Evolutionary conservation across 2,888 invertebrate genomes (phyloP).

Genomic region (Drosophila percnosoma): DNA sequence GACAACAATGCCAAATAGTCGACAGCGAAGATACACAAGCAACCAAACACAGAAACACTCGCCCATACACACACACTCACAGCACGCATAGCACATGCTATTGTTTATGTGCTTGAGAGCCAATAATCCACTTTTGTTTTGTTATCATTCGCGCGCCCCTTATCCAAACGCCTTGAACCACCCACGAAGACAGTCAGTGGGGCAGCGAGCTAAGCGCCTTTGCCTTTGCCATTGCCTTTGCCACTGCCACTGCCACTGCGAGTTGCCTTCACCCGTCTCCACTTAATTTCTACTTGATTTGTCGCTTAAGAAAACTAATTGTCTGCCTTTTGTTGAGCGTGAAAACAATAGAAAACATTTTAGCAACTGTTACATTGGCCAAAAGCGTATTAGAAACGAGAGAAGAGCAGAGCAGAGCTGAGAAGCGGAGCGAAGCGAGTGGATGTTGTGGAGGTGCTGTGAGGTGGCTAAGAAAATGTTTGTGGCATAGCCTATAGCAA

Average conservation of each 20-base stretch:
- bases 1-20: conserved; percentile 15
- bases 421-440: not conserved
- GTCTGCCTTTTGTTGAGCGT: conserved; percentile 81
- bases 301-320: conserved; percentile 82
- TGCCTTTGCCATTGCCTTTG: conserved; percentile 5
- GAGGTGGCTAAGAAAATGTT: conserved; percentile 12
- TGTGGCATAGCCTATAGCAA: conserved; percentile 30
- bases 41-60: not conserved
- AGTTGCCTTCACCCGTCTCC: conserved; percentile 53
- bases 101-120: conserved; percentile 77
- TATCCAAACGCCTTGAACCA: conserved; percentile 29
- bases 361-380: conserved; percentile 78
- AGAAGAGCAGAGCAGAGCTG: conserved; percentile 12
- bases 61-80: not conserved
- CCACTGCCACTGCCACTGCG: not conserved
- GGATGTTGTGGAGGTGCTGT: not conserved
- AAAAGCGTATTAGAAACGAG: conserved; percentile 73
- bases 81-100: conserved; percentile 38
- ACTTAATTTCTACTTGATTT: conserved; percentile 81
- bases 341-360: conserved; percentile 80
- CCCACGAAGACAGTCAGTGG: conserved; percentile 4
- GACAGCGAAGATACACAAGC: conserved; percentile 9
- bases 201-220: conserved; percentile 45
- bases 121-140: conserved; percentile 80
- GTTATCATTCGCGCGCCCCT: conserved; percentile 71